Percentiles rank a stretch among this genome's conserved stretches.
Conservation (phyloP, 2,113 vertebrate genomes). For the Hypanus sabinus region DNA sequence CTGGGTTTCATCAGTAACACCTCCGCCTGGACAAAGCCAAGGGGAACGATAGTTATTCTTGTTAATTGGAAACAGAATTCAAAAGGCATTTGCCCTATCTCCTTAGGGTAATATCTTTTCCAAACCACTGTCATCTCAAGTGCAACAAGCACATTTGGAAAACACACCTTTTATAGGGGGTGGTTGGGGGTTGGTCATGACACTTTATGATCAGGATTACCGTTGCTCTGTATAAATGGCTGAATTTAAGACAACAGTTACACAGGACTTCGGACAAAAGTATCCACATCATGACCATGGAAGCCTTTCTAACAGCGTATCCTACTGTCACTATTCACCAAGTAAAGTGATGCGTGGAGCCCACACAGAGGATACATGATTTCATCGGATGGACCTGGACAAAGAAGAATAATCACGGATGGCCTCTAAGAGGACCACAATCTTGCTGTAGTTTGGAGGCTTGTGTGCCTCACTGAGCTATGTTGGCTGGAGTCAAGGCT, state of each 20-base stretch:
- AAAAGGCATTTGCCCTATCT: neutral
- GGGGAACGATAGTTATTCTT: neutral
- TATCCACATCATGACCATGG: no score
- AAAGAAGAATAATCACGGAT: no score
- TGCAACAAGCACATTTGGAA: neutral
- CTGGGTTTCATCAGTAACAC: conserved; percentile 23
- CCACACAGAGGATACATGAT: no score
- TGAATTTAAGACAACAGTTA: neutral
- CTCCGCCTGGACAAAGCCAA: neutral
- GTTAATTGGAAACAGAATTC: conserved; percentile 22
- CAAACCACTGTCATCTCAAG: neutral
- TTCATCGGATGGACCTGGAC: no score
- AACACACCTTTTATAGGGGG: neutral
- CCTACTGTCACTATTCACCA: no score
- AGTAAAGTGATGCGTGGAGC: no score
- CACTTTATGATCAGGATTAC: neutral
- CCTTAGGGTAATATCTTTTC: neutral
- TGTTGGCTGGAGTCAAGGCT: no score
- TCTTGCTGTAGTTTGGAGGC: no score
- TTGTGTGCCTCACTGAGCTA: no score
- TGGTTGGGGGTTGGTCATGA: neutral
- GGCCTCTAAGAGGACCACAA: no score
- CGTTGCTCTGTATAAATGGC: neutral
- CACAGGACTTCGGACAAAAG: no score
- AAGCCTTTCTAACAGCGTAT: no score